These are phyloP conservation scores for Ascidia mentula DNA, from an alignment of 23 tunicate species.

Conservation along the genomic window DNA sequence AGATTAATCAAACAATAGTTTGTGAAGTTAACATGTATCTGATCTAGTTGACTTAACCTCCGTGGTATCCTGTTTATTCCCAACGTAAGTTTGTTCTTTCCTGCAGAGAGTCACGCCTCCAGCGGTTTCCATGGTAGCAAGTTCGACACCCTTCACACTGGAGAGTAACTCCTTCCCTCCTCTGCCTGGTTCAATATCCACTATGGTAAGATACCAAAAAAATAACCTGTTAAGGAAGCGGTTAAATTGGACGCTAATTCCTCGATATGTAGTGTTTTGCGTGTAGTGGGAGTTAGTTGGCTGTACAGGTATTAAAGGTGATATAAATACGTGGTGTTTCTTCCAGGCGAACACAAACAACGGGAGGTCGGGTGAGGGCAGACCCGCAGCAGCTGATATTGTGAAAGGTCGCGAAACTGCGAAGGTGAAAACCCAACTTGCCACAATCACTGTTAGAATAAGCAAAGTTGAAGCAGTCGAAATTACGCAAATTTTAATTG, in stretches of 20 bases:
- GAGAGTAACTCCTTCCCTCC: neutral
- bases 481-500: no score
- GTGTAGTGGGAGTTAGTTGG: no score
- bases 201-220: neutral
- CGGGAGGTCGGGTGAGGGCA: neutral
- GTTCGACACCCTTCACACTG: neutral
- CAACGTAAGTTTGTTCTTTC: neutral
- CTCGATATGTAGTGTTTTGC: no score
- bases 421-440: neutral
- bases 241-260: neutral
- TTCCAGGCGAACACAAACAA: neutral
- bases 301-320: no score
- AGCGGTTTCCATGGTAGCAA: neutral
- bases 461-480: no score
- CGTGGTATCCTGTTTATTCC: no score
- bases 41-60: no score
- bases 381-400: slow-evolving; percentile 15
- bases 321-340: neutral
- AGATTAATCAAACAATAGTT: no score
- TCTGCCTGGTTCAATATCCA: neutral
- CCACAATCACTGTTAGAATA: no score
- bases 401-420: slow-evolving; percentile 7
- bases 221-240: neutral
- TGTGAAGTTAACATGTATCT: no score
- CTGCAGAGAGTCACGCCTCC: slow-evolving; percentile 1